Evolutionary conservation across 1,140 invertebrate species (phyloP), one percentile per base, ranked within the genome.

Genomic region (Caenorhabditis tropicalis): DNA sequence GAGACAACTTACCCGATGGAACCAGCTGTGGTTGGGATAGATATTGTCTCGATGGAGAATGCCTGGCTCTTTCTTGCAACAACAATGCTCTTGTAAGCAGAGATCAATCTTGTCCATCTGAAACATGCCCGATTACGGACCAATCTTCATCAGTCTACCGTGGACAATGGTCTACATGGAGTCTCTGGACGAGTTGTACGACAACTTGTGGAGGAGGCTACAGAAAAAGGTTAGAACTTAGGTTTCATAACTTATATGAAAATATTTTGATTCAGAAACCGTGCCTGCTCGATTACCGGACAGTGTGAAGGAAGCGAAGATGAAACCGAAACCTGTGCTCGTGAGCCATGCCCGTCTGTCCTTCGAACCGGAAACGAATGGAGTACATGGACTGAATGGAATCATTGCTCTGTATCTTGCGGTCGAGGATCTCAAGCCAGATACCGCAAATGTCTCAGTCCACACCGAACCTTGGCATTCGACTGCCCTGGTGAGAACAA

Each of bases 1-100:
- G 90, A n/a, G 90, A 91, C 79, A 90, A 90, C 48, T 83, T 91
- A 2, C 90, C 90, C 16, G 90, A 91, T 86, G 90, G 90, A 51
- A 88, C 91, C 1, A 85, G 91, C 1, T 91, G 90, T 85, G 90
- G 90, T 27, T 91, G 74, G 56, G 89, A 91, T 70, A 88, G 90
- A 51, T 91, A 89, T 82, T 91, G 90, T 84, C 79, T 91, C 33
- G 87, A 87, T 51, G 90, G 90, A 58, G 90, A 91, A 79, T 91
- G 90, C 83, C 83, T 91, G 74, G 90, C 89, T 16, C 81, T 91
- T 12, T 86, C 87, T 4, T 91, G 90, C 79, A 87, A 88, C 19
- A 82, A 87, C 51, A 81, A 87, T 49, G 82, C 87, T 58, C 82
- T 91, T 5, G 29, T 90, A 12, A 81, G 85, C 39, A 49, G 88